Evolutionary conservation across 2,113 vertebrate genomes (phyloP).

Genomic region (Columbina picui): DNA sequence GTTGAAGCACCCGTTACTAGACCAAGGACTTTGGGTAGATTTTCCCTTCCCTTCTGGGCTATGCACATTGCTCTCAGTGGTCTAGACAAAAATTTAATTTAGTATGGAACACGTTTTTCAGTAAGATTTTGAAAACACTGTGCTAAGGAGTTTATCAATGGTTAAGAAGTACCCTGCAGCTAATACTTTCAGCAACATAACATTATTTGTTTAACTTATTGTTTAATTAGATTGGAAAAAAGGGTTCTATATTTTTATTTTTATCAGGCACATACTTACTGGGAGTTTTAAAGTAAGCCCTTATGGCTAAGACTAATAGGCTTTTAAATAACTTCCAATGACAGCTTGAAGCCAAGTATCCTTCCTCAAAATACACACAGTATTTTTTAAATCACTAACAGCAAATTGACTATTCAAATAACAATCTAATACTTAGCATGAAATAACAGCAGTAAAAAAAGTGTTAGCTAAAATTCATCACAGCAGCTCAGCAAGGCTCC

Average conservation of each 20-base stretch:
- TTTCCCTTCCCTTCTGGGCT: background rate
- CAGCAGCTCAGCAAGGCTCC: background rate
- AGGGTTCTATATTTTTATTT: background rate
- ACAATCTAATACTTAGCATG: background rate
- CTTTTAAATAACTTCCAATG: background rate
- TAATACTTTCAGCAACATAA: background rate
- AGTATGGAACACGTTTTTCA: background rate
- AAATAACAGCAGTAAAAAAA: background rate
- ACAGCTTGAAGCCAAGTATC: background rate
- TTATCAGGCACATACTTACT: background rate
- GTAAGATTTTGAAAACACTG: background rate
- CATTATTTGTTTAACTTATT: background rate
- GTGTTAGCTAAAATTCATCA: background rate
- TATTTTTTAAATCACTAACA: background rate
- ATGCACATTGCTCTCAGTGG: background rate
- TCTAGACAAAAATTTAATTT: background rate
- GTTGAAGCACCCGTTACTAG: background rate
- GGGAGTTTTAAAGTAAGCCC: background rate
- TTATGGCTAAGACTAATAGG: background rate
- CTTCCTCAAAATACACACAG: background rate
- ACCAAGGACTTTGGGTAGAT: background rate
- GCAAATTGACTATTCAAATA: background rate
- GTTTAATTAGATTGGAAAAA: background rate
- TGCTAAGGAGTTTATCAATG: background rate
- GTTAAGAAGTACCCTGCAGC: background rate